Evolutionary conservation across 2,113 vertebrate species (phyloP).

Genomic region (Raja brachyura): DNA sequence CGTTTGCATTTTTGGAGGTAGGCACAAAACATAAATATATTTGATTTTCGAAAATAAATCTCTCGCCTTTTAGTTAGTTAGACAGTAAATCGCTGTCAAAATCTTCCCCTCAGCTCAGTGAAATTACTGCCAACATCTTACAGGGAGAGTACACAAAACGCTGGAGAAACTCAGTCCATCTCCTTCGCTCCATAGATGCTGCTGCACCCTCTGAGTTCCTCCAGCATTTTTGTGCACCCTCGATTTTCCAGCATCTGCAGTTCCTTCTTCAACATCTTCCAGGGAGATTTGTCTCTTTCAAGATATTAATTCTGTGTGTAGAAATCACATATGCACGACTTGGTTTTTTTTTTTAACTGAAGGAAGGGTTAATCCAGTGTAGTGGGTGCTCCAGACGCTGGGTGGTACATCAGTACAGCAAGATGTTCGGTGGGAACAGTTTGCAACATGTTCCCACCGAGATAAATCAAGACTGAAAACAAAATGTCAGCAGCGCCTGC

Average conservation of each 20-base stretch:
- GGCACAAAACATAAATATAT: background rate
- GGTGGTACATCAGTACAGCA: no score
- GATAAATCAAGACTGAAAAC: background rate
- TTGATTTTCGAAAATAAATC: background rate
- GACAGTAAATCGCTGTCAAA: background rate
- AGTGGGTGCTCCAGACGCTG: no score
- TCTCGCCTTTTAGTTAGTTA: background rate
- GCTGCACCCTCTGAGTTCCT: no score
- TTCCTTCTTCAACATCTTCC: background rate
- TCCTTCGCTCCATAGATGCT: no score
- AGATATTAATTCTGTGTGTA: background rate
- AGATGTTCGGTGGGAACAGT: background rate
- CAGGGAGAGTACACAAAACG: no score
- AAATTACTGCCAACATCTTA: background rate
- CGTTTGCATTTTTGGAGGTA: no score
- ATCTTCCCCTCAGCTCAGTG: background rate
- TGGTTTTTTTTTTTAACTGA: no score
- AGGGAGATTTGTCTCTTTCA: background rate
- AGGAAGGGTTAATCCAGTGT: no score
- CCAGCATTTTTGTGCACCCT: no score
- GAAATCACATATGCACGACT: background rate
- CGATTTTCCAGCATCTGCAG: no score
- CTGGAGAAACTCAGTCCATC: no score
- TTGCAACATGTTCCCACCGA: background rate
- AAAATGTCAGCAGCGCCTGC: constrained; percentile 15